Percentiles rank a stretch among this genome's conserved stretches.
phyloP scores from a whole-genome alignment of 1,140 invertebrate genomes.

The Aphis gossypii region DNA sequence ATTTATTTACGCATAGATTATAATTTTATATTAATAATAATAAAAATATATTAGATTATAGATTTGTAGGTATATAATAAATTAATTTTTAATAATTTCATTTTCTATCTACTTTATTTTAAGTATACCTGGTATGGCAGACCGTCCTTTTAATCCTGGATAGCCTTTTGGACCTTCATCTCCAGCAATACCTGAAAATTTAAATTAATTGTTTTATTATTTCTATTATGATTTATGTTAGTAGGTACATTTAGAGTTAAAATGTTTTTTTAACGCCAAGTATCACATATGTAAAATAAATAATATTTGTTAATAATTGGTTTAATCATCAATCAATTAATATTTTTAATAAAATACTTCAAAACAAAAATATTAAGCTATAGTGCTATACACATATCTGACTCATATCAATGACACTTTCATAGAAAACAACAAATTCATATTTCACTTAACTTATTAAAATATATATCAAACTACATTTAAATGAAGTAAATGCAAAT shows the following conservation, averaged over 20 bases:
- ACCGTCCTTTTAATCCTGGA: conserved; percentile 69
- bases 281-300: background rate
- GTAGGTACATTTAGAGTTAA: background rate
- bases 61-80: background rate
- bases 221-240: background rate
- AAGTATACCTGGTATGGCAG: conserved; percentile 65
- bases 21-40: no score
- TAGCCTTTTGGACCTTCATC: conserved; percentile 62
- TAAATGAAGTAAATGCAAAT: background rate
- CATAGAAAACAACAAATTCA: background rate
- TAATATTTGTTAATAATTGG: background rate
- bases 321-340: background rate
- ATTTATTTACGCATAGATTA: no score
- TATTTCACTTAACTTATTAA: background rate
- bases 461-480: background rate
- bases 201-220: background rate
- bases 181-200: conserved; percentile 38
- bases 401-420: background rate
- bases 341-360: background rate
- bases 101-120: background rate
- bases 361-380: background rate
- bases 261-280: background rate
- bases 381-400: background rate
- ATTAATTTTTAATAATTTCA: background rate
- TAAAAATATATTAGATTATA: background rate